phyloP scores from a whole-genome alignment of 2,888 invertebrate species.

The Ophioninae sp. region DNA sequence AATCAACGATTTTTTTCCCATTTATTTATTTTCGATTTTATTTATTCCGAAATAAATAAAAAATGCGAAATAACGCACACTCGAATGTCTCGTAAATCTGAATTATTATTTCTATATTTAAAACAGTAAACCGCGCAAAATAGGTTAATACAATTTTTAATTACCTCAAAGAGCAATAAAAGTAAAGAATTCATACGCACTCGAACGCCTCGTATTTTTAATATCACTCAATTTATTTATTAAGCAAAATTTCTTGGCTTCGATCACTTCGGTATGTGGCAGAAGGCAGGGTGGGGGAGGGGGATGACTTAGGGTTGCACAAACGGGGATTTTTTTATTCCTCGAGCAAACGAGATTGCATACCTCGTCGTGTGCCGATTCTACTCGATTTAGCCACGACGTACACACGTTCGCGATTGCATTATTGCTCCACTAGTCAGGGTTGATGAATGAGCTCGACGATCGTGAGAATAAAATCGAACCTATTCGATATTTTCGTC shows the following conservation, averaged over 20 bases:
- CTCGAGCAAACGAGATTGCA: neutral
- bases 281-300: no score
- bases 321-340: neutral
- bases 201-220: constrained; percentile 22
- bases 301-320: neutral
- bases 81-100: neutral
- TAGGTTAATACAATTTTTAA: neutral
- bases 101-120: neutral
- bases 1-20: neutral
- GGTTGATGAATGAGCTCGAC: constrained; percentile 43
- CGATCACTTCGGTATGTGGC: neutral
- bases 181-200: constrained; percentile 32
- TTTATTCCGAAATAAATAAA: neutral
- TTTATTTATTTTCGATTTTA: neutral
- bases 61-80: neutral
- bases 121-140: neutral
- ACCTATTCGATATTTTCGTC: constrained; percentile 21
- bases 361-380: neutral
- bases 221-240: neutral
- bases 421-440: constrained; percentile 40
- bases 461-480: constrained; percentile 53
- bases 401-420: neutral
- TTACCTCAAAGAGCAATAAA: neutral
- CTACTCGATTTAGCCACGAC: neutral
- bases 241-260: neutral